These are phyloP conservation scores for Beris morrisii DNA, from an alignment of 2,888 invertebrate species.

Conservation along the genomic window DNA sequence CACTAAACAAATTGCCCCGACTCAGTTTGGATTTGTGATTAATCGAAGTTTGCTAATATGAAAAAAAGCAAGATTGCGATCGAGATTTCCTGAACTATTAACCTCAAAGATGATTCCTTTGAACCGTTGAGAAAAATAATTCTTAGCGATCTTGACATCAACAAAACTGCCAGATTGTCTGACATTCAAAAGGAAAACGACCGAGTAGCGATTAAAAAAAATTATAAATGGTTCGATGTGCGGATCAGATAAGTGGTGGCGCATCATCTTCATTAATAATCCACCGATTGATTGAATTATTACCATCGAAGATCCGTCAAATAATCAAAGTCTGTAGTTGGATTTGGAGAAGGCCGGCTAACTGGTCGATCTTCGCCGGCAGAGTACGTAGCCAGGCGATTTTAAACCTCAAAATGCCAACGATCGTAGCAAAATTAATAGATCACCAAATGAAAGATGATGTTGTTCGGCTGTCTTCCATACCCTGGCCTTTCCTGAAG, in stretches of 20 bases:
- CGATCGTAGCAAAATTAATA: constrained; percentile 31
- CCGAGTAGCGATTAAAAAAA: background rate
- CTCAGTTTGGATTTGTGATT: too few species aligned
- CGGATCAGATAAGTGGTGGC: constrained; percentile 17
- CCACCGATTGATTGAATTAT: constrained; percentile 32
- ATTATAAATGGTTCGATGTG: constrained; percentile 21
- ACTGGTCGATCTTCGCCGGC: background rate
- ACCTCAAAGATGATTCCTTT: too few species aligned
- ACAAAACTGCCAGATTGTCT: constrained; percentile 13
- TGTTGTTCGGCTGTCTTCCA: constrained; percentile 29
- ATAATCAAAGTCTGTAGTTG: background rate
- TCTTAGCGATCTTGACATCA: constrained; percentile 7
- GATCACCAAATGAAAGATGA: constrained; percentile 36
- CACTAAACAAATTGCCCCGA: too few species aligned
- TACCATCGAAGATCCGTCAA: constrained; percentile 15
- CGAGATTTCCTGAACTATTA: too few species aligned
- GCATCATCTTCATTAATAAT: constrained; percentile 33
- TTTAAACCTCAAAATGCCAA: constrained; percentile 21
- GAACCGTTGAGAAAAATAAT: background rate
- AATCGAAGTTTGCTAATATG: too few species aligned
- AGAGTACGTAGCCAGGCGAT: constrained; percentile 6
- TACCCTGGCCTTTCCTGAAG: too few species aligned
- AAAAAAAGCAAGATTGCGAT: too few species aligned
- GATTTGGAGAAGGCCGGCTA: background rate
- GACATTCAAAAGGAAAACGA: background rate